phyloP scores from a whole-genome alignment of 1,140 invertebrate species.

The Leguminivora glycinivorella region DNA sequence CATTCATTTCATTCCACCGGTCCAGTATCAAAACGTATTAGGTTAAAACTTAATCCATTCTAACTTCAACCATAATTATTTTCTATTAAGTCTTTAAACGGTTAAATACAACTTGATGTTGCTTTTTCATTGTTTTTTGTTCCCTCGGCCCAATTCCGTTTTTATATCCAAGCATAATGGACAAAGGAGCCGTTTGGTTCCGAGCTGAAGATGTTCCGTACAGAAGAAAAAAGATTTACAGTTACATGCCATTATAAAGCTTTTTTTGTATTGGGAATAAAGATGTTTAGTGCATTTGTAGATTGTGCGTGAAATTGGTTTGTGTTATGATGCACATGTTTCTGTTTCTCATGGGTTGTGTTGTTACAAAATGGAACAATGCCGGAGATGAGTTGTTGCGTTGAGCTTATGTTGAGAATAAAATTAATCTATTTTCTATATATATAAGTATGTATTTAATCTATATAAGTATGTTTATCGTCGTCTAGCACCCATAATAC shows the following conservation, averaged over 20 bases:
- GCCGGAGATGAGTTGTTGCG: too few species aligned
- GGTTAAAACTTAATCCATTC: not conserved
- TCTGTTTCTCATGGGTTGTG: not conserved
- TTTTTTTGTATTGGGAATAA: conserved; percentile 39
- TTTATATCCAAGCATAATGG: conserved; percentile 55
- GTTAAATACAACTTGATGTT: not conserved
- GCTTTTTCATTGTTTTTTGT: conserved; percentile 35
- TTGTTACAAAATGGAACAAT: not conserved
- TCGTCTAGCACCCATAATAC: too few species aligned
- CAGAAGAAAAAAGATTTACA: conserved; percentile 44
- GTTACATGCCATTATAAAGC: conserved; percentile 36
- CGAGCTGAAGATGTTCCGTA: conserved; percentile 45
- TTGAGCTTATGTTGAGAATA: too few species aligned
- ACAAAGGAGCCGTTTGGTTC: conserved; percentile 47
- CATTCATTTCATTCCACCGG: conserved; percentile 35
- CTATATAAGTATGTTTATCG: too few species aligned
- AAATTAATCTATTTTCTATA: too few species aligned
- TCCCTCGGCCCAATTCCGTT: conserved; percentile 49
- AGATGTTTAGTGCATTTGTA: conserved; percentile 31
- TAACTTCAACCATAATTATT: not conserved
- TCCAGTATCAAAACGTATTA: not conserved
- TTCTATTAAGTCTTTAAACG: not conserved
- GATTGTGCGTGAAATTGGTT: conserved; percentile 30
- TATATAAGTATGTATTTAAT: too few species aligned
- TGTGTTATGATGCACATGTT: conserved; percentile 23